phyloP scores from a whole-genome alignment of 2,113 vertebrate genomes.

The Labrus mixtus region DNA sequence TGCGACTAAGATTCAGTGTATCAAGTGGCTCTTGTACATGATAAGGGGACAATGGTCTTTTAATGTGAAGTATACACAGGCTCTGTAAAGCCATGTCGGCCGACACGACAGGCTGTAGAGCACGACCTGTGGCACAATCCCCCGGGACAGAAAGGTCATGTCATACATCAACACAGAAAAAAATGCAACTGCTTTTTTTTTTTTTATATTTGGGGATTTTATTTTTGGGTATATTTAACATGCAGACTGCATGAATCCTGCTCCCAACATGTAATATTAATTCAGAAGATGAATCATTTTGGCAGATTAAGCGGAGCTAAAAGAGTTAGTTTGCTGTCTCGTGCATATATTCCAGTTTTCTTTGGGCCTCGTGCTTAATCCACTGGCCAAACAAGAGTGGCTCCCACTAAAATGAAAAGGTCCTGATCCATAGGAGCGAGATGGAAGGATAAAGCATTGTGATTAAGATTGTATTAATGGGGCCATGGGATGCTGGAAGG shows the following conservation, averaged over 20 bases:
- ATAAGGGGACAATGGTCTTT: conserved; percentile 11
- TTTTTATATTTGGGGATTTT: neutral
- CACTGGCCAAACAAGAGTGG: conserved; percentile 81
- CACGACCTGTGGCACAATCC: conserved; percentile 62
- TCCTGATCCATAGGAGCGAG: conserved; percentile 81
- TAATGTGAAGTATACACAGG: conserved; percentile 44
- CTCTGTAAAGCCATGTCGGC: conserved; percentile 48
- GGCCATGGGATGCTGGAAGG: conserved; percentile 85
- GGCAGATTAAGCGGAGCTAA: neutral
- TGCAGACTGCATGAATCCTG: neutral
- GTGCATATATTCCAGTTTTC: conserved; percentile 66
- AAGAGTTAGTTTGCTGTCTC: conserved; percentile 18
- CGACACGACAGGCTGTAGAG: conserved; percentile 33
- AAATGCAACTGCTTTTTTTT: conserved; percentile 3
- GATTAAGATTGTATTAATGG: conserved; percentile 89
- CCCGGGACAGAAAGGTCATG: conserved; percentile 54
- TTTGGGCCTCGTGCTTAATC: conserved; percentile 78
- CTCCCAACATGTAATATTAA: neutral
- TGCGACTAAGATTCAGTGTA: neutral
- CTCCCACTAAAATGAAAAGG: conserved; percentile 84
- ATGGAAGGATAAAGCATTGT: conserved; percentile 86
- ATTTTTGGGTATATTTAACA: neutral
- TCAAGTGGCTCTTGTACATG: conserved; percentile 31
- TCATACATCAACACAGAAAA: conserved; percentile 47
- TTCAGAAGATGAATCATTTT: neutral